Base-by-base conservation (phyloP, 2,888 invertebrate genomes). In the Mythimna impura region DNA sequence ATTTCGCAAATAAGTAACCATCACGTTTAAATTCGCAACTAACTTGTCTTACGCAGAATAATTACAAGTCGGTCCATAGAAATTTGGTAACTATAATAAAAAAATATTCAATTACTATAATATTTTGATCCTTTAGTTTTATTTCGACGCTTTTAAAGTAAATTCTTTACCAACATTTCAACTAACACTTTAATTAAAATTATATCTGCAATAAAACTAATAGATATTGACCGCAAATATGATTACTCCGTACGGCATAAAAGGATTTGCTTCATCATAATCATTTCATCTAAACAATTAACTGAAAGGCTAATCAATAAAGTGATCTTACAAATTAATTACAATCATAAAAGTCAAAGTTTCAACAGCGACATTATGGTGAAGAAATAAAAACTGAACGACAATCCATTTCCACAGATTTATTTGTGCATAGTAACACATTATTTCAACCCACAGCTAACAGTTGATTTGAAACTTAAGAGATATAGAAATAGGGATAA, bases 351-450 rank as follows among this genome's bases (percentile, higher is more conserved):
- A 73, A 65, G 9, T 40, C n/a, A 30, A n/a, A 60, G 34, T 78
- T 70, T 52, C 70, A 34, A 63, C 75, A 81, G 58, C 43, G 20
- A 8, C n/a, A 22, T 73, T 52, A 78, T 78, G 67, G 54, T 68
- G n/a, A 43, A 71, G 68, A 64, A 66, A 75, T 58, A 75, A 76
- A 78, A 76, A 73, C 22, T 30, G n/a, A 73, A 75, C n/a, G 54
- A 78, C 73, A 78, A 67, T 81, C 64, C 55, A 43, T 64, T 76
- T 76, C 63, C 58, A 75, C 10, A 25, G n/a, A 78, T 22, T 78
- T 20, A 57, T 78, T 78, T 69, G 75, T 66, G 68, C 57, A 75
- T 63, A 22, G 1, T 5, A 61, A 57, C 20, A 9, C 30, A 63
- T 30, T 54, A 57, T 63, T 67, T 71, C 61, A 34, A 62, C 52